Conservation (phyloP, 2,113 vertebrate genomes). For the Eulemur macaco region DNA sequence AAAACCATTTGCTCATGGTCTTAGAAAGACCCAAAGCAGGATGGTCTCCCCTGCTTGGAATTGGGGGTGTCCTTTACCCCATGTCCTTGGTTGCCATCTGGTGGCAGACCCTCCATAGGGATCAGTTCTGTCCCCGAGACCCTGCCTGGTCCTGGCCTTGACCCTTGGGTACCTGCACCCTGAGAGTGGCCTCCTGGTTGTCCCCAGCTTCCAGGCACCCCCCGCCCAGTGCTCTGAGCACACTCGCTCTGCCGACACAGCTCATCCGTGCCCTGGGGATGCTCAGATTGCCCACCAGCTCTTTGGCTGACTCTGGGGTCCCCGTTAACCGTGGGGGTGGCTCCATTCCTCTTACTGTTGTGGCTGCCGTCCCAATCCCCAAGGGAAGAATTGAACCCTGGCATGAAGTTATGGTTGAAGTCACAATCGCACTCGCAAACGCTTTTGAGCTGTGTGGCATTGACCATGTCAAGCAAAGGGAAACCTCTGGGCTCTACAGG, state of each 20-base stretch:
- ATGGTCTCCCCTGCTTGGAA: background rate
- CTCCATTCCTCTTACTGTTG: too few relatives aligned
- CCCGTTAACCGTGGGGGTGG: too few relatives aligned
- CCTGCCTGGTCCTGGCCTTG: background rate
- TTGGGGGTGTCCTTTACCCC: background rate
- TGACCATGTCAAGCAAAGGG: too few relatives aligned
- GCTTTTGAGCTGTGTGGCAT: too few relatives aligned
- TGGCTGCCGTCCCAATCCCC: too few relatives aligned
- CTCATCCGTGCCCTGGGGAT: background rate
- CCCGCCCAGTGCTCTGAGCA: background rate
- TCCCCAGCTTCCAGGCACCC: background rate
- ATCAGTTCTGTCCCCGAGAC: background rate
- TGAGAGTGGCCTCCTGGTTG: background rate
- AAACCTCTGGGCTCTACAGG: too few relatives aligned
- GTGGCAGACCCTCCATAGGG: background rate
- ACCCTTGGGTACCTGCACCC: background rate
- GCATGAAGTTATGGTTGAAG: too few relatives aligned
- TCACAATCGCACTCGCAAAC: too few relatives aligned
- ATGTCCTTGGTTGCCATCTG: background rate
- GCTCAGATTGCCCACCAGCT: background rate
- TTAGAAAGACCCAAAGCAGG: background rate
- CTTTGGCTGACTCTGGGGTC: background rate
- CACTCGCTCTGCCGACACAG: rapidly evolving
- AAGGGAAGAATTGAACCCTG: too few relatives aligned
- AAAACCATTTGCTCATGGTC: background rate